Evolutionary conservation across 2,888 invertebrate species (phyloP).

Genomic region (Caenorhabditis auriculariae): DNA sequence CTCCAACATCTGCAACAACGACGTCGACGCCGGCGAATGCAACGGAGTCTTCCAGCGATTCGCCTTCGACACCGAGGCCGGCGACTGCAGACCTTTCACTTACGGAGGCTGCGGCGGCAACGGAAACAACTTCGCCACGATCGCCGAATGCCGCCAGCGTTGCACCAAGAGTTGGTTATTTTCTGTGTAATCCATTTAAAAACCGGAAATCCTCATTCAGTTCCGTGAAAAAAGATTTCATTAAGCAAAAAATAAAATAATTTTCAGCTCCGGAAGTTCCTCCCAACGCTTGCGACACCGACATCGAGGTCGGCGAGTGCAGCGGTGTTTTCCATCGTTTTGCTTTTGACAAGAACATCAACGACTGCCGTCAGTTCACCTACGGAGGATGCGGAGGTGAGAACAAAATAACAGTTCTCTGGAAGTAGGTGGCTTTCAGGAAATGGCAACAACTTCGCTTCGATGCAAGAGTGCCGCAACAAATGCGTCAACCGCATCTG

Average conservation of each 20-base stretch:
- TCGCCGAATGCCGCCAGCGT: slow-evolving; percentile 50
- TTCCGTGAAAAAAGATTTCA: neutral
- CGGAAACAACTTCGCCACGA: slow-evolving; percentile 62
- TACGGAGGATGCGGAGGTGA: slow-evolving; percentile 62
- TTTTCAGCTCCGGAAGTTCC: slow-evolving; percentile 20
- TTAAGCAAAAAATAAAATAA: too few relatives aligned
- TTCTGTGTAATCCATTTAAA: neutral
- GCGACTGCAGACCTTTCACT: slow-evolving; percentile 55
- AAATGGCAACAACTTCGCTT: slow-evolving; percentile 62
- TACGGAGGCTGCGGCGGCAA: slow-evolving; percentile 62
- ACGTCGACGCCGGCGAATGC: slow-evolving; percentile 57
- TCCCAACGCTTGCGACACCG: slow-evolving; percentile 43
- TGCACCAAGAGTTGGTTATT: slow-evolving; percentile 28
- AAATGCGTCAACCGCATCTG: slow-evolving; percentile 62
- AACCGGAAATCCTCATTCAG: neutral
- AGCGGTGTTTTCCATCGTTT: slow-evolving; percentile 55
- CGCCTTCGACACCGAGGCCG: slow-evolving; percentile 35
- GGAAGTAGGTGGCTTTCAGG: neutral
- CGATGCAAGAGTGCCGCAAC: slow-evolving; percentile 50
- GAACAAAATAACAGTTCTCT: slow-evolving; percentile 3
- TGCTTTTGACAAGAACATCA: slow-evolving; percentile 61
- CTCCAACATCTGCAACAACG: slow-evolving; percentile 47
- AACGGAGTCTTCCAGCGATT: slow-evolving; percentile 46
- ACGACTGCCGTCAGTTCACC: slow-evolving; percentile 54
- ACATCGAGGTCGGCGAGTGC: slow-evolving; percentile 56